Conservation (phyloP, 2,113 vertebrate genomes). For the Cyphotilapia sp. region DNA sequence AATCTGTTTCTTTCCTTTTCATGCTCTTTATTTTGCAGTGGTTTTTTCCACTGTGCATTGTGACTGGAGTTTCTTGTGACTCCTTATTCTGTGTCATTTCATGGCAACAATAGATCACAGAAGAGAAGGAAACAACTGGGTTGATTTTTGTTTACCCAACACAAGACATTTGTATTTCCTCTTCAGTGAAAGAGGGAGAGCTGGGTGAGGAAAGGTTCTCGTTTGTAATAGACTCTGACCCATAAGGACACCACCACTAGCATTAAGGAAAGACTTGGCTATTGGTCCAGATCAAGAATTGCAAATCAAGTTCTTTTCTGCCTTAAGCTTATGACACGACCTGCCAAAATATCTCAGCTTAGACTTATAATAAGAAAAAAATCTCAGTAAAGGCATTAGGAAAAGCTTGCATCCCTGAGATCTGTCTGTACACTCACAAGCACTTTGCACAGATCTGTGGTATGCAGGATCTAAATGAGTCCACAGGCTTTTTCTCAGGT, state of each 20-base stretch:
- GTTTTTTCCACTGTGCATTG: not conserved
- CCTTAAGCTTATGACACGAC: not conserved
- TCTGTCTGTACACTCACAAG: not conserved
- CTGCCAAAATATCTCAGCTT: not conserved
- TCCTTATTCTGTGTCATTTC: not conserved
- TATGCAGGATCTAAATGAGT: constrained; percentile 27
- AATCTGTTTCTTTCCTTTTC: not conserved
- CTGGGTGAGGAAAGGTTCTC: not conserved
- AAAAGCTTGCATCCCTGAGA: not conserved
- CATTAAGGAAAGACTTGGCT: not conserved
- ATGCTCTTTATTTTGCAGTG: not conserved
- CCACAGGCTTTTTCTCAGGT: constrained; percentile 1
- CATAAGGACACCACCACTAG: not conserved
- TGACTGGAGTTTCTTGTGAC: not conserved
- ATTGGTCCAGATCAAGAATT: not conserved
- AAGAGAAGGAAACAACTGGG: not conserved
- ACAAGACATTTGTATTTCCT: not conserved
- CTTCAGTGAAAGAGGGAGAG: not conserved
- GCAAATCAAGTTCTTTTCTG: not conserved
- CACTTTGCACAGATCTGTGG: not conserved
- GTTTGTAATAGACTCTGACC: not conserved
- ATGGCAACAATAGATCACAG: not conserved
- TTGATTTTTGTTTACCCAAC: not conserved
- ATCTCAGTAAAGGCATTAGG: not conserved
- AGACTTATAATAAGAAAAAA: not conserved